Percentiles rank a stretch among this genome's conserved stretches.
phyloP scores from a whole-genome alignment of 2,888 invertebrate species.

The Aspidiotus destructor region DNA sequence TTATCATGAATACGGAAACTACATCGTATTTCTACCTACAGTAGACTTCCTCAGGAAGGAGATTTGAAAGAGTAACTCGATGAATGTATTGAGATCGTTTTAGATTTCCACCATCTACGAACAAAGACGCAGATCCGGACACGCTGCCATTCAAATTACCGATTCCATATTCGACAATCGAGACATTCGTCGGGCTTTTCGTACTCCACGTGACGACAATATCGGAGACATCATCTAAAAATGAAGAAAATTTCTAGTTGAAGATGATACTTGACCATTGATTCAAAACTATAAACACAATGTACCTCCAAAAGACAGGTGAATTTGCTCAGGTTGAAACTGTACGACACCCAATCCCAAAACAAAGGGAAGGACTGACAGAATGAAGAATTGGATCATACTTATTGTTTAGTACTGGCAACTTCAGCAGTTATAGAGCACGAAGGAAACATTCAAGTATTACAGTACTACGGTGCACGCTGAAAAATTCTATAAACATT shows the following conservation, averaged over 20 bases:
- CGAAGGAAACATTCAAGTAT: too few species aligned
- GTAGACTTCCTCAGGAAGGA: conserved; percentile 56
- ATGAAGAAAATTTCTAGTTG: neutral
- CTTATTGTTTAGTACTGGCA: too few species aligned
- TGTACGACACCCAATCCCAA: conserved; percentile 10
- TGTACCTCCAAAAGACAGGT: conserved; percentile 55
- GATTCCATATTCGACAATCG: conserved; percentile 66
- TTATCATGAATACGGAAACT: neutral
- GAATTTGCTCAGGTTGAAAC: conserved; percentile 59
- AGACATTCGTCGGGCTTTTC: conserved; percentile 53
- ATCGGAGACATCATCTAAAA: conserved; percentile 52
- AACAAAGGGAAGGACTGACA: conserved; percentile 8
- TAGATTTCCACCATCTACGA: conserved; percentile 63
- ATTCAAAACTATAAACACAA: neutral
- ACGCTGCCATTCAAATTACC: conserved; percentile 46
- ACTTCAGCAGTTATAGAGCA: too few species aligned
- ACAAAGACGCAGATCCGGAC: conserved; percentile 51
- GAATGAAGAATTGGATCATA: neutral
- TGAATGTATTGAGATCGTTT: conserved; percentile 66
- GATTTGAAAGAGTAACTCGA: conserved; percentile 53
- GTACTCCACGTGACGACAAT: conserved; percentile 79
- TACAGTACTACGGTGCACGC: too few species aligned
- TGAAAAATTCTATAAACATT: too few species aligned
- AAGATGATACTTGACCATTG: neutral
- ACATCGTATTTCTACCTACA: conserved; percentile 42